A percentile compares a stretch with the other conserved stretches of the same genome.
Conservation (phyloP, 2,888 invertebrate species). For the Agrenia bidenticulata region DNA sequence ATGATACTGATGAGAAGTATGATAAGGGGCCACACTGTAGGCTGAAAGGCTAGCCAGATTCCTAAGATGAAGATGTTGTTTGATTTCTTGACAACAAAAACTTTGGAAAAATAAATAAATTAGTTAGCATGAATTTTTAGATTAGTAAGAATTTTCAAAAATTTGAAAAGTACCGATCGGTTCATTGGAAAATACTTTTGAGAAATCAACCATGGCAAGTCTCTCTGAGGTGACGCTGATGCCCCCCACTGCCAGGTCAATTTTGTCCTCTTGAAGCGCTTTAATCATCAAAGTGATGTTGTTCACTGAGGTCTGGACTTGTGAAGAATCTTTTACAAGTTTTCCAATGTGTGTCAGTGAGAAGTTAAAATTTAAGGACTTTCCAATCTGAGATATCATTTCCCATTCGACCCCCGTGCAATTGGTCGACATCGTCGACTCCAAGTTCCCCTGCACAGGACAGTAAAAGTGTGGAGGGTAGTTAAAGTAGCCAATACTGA, state of each 20-base stretch:
- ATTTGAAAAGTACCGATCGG: constrained; percentile 38
- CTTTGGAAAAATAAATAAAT: too few relatives aligned
- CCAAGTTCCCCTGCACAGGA: background rate
- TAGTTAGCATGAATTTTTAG: background rate
- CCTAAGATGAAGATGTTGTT: constrained; percentile 46
- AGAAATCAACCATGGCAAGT: constrained; percentile 37
- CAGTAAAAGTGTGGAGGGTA: constrained; percentile 43
- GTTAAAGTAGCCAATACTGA: constrained; percentile 44
- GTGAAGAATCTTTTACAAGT: constrained; percentile 1
- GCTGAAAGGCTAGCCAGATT: constrained; percentile 47
- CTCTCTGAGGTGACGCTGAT: constrained; percentile 41
- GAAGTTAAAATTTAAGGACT: constrained; percentile 37
- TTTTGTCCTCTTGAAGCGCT: constrained; percentile 28
- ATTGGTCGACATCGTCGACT: too few relatives aligned
- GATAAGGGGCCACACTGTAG: constrained; percentile 47
- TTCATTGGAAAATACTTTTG: constrained; percentile 43
- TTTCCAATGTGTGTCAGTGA: constrained; percentile 34
- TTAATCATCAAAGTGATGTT: constrained; percentile 44
- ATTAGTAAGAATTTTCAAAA: background rate
- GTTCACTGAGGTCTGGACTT: constrained; percentile 17
- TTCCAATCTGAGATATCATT: constrained; percentile 41
- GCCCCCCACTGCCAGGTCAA: constrained; percentile 45
- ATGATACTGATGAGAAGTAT: constrained; percentile 39
- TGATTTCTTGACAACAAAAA: constrained; percentile 45
- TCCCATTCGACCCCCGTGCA: constrained; percentile 48